Percentiles rank a stretch among this genome's conserved stretches.
These are phyloP conservation scores for Sebastes cheni DNA, from an alignment of 2,797 vertebrate genomes.

Conservation along the genomic window DNA sequence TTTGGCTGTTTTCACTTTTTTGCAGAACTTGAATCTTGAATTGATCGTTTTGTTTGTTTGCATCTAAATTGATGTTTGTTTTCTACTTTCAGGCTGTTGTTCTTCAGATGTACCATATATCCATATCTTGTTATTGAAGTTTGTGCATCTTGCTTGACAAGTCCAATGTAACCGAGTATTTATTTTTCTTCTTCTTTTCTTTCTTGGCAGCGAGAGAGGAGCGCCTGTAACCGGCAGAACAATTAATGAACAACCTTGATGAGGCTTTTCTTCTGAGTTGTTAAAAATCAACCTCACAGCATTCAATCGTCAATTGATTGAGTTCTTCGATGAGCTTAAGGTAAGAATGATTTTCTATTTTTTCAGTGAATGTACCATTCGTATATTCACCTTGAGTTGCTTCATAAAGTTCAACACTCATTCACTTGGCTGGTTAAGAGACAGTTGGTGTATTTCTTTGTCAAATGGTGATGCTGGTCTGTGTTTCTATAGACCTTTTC, in stretches of 20 bases:
- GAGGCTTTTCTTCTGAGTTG: background rate
- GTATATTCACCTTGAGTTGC: background rate
- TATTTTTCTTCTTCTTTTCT: background rate
- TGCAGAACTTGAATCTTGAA: background rate
- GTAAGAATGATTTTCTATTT: background rate
- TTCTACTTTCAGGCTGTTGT: background rate
- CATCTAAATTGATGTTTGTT: background rate
- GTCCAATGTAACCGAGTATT: background rate
- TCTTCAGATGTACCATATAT: no score
- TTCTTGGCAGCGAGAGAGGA: background rate
- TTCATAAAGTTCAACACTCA: background rate
- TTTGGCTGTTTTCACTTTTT: background rate
- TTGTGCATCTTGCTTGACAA: background rate
- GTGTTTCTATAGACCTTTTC: background rate
- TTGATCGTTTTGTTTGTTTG: background rate
- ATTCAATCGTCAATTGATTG: background rate
- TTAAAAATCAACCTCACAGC: background rate
- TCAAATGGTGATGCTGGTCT: background rate
- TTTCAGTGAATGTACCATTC: background rate
- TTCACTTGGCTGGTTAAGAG: no score
- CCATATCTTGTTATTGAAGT: background rate
- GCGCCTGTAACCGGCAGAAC: background rate
- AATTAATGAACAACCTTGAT: background rate
- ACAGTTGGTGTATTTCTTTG: background rate
- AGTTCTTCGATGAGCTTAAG: background rate